Base-by-base conservation (phyloP, 2,888 invertebrate species). In the Aleiodes testaceus region DNA sequence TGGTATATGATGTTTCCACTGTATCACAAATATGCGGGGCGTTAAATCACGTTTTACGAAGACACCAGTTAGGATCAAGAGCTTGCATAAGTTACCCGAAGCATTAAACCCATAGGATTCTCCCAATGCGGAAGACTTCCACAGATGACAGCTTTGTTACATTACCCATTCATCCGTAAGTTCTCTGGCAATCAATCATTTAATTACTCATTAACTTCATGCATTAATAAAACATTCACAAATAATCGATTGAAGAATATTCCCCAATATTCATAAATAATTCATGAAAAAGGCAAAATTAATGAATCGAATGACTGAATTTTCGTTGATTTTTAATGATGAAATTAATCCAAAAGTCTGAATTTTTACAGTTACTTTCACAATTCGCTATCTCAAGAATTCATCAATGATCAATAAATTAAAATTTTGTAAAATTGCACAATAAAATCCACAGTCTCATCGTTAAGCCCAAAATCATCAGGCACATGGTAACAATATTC, bases 1-100 rank as follows among this genome's bases (percentile, higher is more conserved):
- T 55, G 55, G 36, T 59, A 16, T 36, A 22, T 55, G 14, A 20
- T 59, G 36, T 59, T 36, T 36, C 6, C 18, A 42, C 59, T 59
- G 42, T 36, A 50, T 16, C 16, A 18, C 20, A 16, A 50, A 52
- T 52, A 68, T 68, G 61, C 68, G 50, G 59, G 59, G 36, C 36
- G 59, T 61, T 68, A 68, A 68, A 68, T 68, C 68, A 61, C 42
- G 42, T 68, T 68, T 68, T 68, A 68, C 59, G 59, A 68, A 61
- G 59, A 68, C 49, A 49, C 49, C 61, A 14, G 61, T 20, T 45
- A 45, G 20, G 36, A 61, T 68, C 68, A 59, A 61, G 68, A 68
- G 49, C 50, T 68, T 68, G 59, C 49, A 61, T 67, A 47, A 67
- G 42, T 16, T 26, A 44, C 55, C 18, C 36, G 36, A 36, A 22